Base-by-base conservation (phyloP, 2,113 vertebrate genomes). In the Grammomys dolichurus region DNA sequence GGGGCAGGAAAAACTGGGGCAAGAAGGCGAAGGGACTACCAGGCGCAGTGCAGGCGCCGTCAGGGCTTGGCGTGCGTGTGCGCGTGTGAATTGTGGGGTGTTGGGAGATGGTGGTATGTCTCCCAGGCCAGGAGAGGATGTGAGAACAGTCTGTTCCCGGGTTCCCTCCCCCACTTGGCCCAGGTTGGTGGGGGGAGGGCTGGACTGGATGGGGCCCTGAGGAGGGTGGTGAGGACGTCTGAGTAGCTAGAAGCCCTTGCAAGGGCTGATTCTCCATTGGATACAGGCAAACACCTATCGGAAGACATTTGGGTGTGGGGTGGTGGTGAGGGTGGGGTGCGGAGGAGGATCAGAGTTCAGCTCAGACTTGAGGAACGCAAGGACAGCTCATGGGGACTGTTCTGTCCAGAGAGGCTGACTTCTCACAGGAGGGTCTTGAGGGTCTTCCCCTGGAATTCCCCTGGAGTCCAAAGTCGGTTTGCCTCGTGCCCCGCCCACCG, bases 131-230 rank as follows among this genome's bases (percentile, higher is more conserved):
- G 91, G 70, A 93, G 94, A 91, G 82, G 93, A 73, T 95, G 92
- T 94, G 94, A 97, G 94, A 93, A 95, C 97, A 93, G 93, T 70
- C 78, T 89, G 92, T 93, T 96, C 96, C 56, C 4, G 69, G 12
- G 56, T 56, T 87, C 63, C 77, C 73, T 8, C 26, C 31, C 54
- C 67, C 1, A 3, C 90, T 76, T 40, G 58, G n/a, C 67, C 65
- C 13, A 20, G 31, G 81, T n/a, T 16, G 46, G 67, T 16, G 40
- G 58, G 91, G 87, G 94, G 7, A 67, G 92, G 86, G 85, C 51
- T 36, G 0, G 31, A 40, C 77, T n/a, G 46, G 94, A 95, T 31
- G 24, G 65, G 92, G 94, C 95, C 91, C 90, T 33, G 16, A n/a
- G 87, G 54, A 89, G 80, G 78, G 94, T 4, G 77, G 40, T 20